A percentile compares a stretch with the other conserved stretches of the same genome.
Conservation (phyloP, 2,797 vertebrate species). For the Rhinella marina region DNA sequence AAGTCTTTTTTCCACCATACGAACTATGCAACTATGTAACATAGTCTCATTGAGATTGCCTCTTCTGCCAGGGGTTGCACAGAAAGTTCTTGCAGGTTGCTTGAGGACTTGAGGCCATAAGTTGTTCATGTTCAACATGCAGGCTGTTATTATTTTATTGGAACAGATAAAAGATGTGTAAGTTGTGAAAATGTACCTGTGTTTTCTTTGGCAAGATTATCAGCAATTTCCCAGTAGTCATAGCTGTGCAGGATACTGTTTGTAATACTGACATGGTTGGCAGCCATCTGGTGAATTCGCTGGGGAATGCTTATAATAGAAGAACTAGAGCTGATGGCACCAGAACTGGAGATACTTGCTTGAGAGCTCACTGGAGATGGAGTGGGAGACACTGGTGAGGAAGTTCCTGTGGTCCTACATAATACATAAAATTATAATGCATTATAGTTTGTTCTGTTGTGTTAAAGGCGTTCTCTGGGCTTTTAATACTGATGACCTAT, state of each 20-base stretch:
- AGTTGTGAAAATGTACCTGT: constrained; percentile 77
- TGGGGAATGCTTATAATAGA: constrained; percentile 94
- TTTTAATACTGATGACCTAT: too few species aligned
- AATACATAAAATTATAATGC: constrained; percentile 57
- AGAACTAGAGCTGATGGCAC: constrained; percentile 73
- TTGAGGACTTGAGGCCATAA: too few species aligned
- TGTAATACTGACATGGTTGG: constrained; percentile 97
- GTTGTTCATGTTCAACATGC: too few species aligned
- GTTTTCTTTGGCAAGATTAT: constrained; percentile 95
- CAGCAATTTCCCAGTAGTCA: constrained; percentile 98
- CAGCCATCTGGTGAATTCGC: constrained; percentile 99
- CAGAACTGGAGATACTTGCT: constrained; percentile 73
- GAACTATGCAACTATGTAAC: too few species aligned
- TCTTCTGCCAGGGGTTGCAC: too few species aligned
- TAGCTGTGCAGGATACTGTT: constrained; percentile 98
- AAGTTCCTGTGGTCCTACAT: constrained; percentile 81
- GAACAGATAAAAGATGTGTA: not conserved
- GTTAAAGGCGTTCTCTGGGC: too few species aligned
- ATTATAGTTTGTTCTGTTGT: too few species aligned
- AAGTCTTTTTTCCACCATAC: too few species aligned
- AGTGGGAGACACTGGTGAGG: constrained; percentile 82
- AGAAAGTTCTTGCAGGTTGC: too few species aligned
- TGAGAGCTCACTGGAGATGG: constrained; percentile 83
- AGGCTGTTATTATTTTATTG: too few species aligned
- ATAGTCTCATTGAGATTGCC: too few species aligned